These are phyloP conservation scores for Labroides dimidiatus DNA, from an alignment of 2,797 vertebrate species.

Conservation along the genomic window DNA sequence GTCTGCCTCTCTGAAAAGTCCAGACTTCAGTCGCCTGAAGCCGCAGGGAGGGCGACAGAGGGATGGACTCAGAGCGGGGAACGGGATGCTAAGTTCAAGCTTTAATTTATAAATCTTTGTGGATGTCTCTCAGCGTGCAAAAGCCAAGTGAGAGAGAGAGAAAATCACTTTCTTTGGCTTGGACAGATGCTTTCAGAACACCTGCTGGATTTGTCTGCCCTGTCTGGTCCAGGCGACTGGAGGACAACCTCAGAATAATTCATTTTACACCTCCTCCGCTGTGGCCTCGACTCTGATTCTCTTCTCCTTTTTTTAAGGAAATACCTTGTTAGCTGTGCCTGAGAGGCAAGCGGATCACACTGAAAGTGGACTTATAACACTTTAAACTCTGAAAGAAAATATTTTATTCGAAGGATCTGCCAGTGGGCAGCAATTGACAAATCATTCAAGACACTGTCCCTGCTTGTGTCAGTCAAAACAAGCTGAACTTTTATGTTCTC, in stretches of 20 bases:
- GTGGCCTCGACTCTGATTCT: conserved; percentile 43
- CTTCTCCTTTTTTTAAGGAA: conserved; percentile 42
- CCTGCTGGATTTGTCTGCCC: conserved; percentile 64
- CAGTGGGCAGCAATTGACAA: conserved; percentile 5
- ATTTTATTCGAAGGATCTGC: conserved; percentile 9
- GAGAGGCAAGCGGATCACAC: conserved; percentile 41
- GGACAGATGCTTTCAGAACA: conserved; percentile 56
- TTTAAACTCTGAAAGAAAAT: conserved; percentile 40
- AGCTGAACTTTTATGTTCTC: conserved; percentile 26
- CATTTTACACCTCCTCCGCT: conserved; percentile 58
- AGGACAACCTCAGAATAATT: conserved; percentile 69
- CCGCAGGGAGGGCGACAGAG: conserved; percentile 45
- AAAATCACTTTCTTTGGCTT: conserved; percentile 59
- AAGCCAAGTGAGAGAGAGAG: conserved; percentile 38
- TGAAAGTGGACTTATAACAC: conserved; percentile 40
- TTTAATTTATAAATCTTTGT: conserved; percentile 78
- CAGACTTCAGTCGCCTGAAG: conserved; percentile 66
- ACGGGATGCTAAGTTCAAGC: conserved; percentile 65
- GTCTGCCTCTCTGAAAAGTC: conserved; percentile 66
- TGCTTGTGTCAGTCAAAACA: conserved; percentile 6
- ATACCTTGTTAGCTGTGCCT: conserved; percentile 55
- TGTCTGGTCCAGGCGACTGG: conserved; percentile 43
- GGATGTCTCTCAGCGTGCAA: conserved; percentile 61
- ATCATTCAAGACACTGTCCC: not conserved
- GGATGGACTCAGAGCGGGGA: conserved; percentile 39